Percentiles rank a stretch among this genome's conserved stretches.
Evolutionary conservation across 2,888 invertebrate species (phyloP).

Genomic region (Ornithoptera alexandrae): DNA sequence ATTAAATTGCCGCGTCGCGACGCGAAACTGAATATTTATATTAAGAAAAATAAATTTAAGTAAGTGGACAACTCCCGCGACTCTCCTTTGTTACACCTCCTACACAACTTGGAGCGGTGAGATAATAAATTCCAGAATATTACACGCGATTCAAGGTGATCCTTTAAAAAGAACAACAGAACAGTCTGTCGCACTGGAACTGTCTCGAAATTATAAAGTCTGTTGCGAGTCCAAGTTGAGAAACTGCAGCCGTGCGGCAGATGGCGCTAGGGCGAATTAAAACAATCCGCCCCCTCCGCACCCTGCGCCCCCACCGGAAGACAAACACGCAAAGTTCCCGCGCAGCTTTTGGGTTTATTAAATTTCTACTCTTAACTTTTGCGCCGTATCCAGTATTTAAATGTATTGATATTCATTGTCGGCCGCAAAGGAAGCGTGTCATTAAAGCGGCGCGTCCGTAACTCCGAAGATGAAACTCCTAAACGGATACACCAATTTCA

Average conservation of each 20-base stretch:
- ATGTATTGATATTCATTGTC: constrained; percentile 16
- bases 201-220: constrained; percentile 56
- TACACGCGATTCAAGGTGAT: constrained; percentile 26
- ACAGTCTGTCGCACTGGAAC: constrained; percentile 33
- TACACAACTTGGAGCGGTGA: neutral
- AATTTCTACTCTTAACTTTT: constrained; percentile 53
- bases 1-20: too few species aligned
- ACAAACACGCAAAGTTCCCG: constrained; percentile 58
- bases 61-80: neutral
- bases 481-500: too few species aligned
- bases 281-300: constrained; percentile 34
- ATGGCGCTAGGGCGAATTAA: constrained; percentile 53
- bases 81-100: neutral
- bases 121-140: constrained; percentile 24
- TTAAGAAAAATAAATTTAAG: too few species aligned
- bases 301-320: constrained; percentile 44
- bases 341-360: constrained; percentile 59
- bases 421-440: too few species aligned
- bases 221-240: constrained; percentile 47
- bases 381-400: constrained; percentile 12
- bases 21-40: too few species aligned
- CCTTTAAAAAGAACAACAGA: constrained; percentile 29
- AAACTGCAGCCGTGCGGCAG: constrained; percentile 51
- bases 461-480: too few species aligned
- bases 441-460: too few species aligned